Base-by-base conservation (phyloP, 2,888 invertebrate species). In the Dascillus cervinus region DNA sequence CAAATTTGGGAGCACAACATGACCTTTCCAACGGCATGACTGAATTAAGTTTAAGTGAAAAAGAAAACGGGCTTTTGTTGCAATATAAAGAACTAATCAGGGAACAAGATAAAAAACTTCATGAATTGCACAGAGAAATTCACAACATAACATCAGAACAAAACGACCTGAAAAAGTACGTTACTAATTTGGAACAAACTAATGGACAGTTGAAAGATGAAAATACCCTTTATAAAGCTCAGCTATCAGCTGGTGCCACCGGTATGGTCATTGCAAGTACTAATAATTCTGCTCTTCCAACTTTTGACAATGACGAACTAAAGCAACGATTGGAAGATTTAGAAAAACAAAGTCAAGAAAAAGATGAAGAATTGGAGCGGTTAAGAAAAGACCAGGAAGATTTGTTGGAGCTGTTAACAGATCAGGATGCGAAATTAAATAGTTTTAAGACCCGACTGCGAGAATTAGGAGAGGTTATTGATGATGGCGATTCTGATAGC, bases 371-470 rank as follows among this genome's bases (percentile, higher is more conserved):
- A 44, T 55, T 85, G 44, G 75, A 76, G 21, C 72, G 73, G 43
- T 55, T 90, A 39, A 78, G 75, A 55, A 87, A 82, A 55, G 96
- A 97, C 55, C 95, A 96, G 61, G 96, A 97, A 48, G 94, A 96
- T 64, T 65, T 97, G 40, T 64, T 97, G 32, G 84, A 88, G 53
- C 65, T 97, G 34, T 68, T 97, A 20, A 82, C 89, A 1, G 91
- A 96, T 60, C 94, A 96, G 71, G 95, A 82, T 49, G 32, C 47
- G 3, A 60, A 56, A 50, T 43, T 58, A 39, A 53, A 56, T 44
- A 33, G 46, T 29, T 58, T 60, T 36, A 66, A 62, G 38, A 55
- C 52, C 29, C 48, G 58, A 33, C 46, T 66, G 40, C 50, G 56
- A 31, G 61, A 64, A 34, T 44, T 65, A 26, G 65, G 65, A 0